Evolutionary conservation across 2,113 vertebrate genomes (phyloP), one percentile per base, ranked within the genome.

Genomic region (Pachycephala philippinensis): DNA sequence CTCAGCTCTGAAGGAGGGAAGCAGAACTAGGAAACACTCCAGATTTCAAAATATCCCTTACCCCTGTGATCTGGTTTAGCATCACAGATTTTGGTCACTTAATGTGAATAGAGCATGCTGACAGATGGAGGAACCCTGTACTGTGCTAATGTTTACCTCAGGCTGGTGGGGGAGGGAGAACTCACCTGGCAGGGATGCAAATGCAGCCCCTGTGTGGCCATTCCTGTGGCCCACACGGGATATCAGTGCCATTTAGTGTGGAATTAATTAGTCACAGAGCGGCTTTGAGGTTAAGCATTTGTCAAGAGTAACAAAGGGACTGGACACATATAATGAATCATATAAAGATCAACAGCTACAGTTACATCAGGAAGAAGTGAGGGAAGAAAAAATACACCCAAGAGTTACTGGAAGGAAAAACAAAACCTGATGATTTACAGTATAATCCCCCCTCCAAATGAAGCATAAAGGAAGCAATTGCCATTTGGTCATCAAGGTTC

Each of bases 301-400:
- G 61, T 40, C 21, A 83, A 60, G 37, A 66, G n/a, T 57, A 37
- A 66, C 50, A 89, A 89, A 69, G 45, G 19, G 37, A 72, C 45
- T 65, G 87, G 54, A 33, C 23, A 59, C 7, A 11, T 0, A 28
- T 45, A 84, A 89, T 57, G 31, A 83, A 86, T 59, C 71, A 42
- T 35, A 11, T 31, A 37, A 66, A 69, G 26, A 77, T 21, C 33
- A 93, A 64, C 24, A 52, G 69, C 79, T 96, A 79, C 56, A 64
- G 74, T 89, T 96, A 75, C 56, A 89, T n/a, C 42, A 94, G 65
- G 90, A 95, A 97, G 81, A 91, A 87, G 54, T 21, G 2, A 18
- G 28, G 26, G 40, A 77, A 82, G 76, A 24, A 52, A 87, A 82
- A 87, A 64, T 59, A 33, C 0, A 0, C 23, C 21, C 39, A 74